Evolutionary conservation across 2,113 vertebrate species (phyloP), one percentile per base, ranked within the genome.

Genomic region (Miniopterus natalensis): DNA sequence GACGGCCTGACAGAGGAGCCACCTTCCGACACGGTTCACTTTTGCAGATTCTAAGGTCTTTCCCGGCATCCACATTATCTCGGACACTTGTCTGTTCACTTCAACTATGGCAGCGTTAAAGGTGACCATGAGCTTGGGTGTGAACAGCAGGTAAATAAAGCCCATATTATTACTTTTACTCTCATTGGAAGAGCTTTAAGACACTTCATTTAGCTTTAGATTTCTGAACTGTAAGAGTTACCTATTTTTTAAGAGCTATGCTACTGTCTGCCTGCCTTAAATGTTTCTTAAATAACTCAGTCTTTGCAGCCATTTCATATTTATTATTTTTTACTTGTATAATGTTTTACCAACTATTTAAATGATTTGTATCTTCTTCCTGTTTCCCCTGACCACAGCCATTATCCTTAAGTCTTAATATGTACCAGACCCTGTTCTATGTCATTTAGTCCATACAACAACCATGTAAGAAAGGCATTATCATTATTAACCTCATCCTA

Each of bases 311-410:
- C 14, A 23, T 71, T 92, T 90, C 31, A 51, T 85, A 75, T 78
- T 78, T 29, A 77, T 68, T 53, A 68, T 66, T 78, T 80, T 92
- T 74, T 1, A 51, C 18, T 90, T 17, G 4, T 23, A 49, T 79
- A 59, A 87, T 66, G 87, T 84, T 55, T 45, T 84, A 55, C 10
- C 73, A 49, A 29, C 23, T 66, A 31, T 66, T 96, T 88, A 85
- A 93, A 83, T 59, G 17, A 66, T 87, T 92, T 86, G 0, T 57
- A 66, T 57, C 15, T 77, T 95, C 71, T 74, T 40, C 42, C 21
- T 53, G 25, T 12, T 45, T 40, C 23, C 42, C 29, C 31, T 65
- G 84, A 86, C 93, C 78, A 55, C 1, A 79, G 42, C 18, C 17
- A 55, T 17, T 21, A 74, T 47, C 81, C 85, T 92, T 42, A 83